A percentile compares a stretch with the other conserved stretches of the same genome.
These are phyloP conservation scores for Arenaria interpres DNA, from an alignment of 2,113 vertebrate genomes.

Conservation along the genomic window DNA sequence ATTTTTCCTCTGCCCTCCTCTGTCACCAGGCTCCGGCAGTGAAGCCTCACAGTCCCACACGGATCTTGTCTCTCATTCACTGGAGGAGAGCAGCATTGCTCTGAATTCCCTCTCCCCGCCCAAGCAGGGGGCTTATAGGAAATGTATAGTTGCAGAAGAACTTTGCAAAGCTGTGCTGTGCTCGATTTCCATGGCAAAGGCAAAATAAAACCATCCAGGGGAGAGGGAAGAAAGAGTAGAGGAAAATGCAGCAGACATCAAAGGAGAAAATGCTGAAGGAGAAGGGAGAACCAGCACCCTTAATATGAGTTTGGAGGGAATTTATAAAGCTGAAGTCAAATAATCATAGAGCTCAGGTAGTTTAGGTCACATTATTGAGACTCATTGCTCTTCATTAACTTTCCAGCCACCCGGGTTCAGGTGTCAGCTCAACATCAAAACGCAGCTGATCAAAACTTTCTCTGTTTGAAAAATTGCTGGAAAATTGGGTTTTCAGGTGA, in stretches of 20 bases:
- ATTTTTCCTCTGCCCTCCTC: neutral
- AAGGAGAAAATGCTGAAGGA: neutral
- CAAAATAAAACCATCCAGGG: neutral
- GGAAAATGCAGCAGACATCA: neutral
- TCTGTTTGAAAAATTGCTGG: neutral
- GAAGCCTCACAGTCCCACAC: rapidly evolving
- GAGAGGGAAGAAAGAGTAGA: neutral
- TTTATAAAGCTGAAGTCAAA: neutral
- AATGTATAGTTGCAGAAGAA: neutral
- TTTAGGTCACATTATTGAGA: neutral
- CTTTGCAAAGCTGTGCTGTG: rapidly evolving
- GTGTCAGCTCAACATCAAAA: neutral
- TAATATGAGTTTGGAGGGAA: neutral
- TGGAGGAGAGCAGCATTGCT: rapidly evolving
- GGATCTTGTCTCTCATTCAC: neutral
- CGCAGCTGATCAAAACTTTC: neutral
- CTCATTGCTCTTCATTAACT: neutral
- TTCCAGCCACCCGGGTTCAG: neutral
- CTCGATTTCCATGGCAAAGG: neutral
- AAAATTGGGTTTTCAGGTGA: conserved; percentile 1
- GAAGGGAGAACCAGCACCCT: neutral
- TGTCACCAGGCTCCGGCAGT: neutral
- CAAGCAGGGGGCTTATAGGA: neutral
- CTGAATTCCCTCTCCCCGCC: neutral
- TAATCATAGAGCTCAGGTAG: neutral